These are phyloP conservation scores for Propithecus perrieri DNA, from an alignment of 2,797 vertebrate species.

Conservation along the genomic window DNA sequence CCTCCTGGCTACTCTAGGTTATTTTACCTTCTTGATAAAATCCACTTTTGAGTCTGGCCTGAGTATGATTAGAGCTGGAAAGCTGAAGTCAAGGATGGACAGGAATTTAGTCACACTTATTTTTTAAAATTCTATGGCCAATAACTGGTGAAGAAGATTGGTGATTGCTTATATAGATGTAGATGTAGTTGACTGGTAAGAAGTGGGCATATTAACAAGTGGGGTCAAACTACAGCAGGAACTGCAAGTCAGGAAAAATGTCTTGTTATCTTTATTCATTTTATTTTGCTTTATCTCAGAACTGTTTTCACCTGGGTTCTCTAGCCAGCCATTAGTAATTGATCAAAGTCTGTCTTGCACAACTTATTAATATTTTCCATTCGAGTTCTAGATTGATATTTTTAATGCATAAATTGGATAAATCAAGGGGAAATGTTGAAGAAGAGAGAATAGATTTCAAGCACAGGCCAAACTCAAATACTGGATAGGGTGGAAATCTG, in stretches of 20 bases:
- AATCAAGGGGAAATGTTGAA: background rate
- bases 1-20: background rate
- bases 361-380: background rate
- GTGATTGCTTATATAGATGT: too few relatives aligned
- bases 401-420: background rate
- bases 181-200: background rate
- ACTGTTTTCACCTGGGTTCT: background rate
- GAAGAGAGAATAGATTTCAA: background rate
- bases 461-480: background rate
- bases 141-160: background rate
- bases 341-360: background rate
- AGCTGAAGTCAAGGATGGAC: background rate
- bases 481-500: too few relatives aligned
- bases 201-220: background rate
- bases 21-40: background rate
- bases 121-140: background rate
- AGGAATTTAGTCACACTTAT: background rate
- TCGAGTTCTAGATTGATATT: background rate
- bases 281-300: background rate
- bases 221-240: background rate
- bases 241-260: background rate
- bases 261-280: background rate
- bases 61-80: background rate
- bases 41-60: fast-evolving
- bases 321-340: background rate